phyloP scores from a whole-genome alignment of 2,113 vertebrate species.

The Microcebus lehilahytsara region DNA sequence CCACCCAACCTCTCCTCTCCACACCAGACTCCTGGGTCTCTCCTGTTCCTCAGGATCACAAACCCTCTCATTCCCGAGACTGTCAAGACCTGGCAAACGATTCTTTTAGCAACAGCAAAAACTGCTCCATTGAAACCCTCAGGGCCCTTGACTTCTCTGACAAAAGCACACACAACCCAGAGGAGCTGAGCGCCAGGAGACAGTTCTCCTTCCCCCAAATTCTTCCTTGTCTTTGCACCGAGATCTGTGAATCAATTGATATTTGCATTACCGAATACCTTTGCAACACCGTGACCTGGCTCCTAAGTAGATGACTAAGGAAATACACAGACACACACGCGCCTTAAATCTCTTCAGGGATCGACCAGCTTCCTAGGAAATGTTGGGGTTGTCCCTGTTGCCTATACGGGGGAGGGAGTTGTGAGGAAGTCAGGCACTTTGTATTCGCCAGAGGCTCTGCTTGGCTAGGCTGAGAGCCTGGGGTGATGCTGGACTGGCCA shows the following conservation, averaged over 20 bases:
- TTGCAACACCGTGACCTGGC: background rate
- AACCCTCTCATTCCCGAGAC: background rate
- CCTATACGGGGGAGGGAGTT: background rate
- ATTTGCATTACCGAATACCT: background rate
- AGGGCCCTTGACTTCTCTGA: background rate
- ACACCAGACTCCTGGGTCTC: background rate
- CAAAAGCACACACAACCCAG: background rate
- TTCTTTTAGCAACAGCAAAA: background rate
- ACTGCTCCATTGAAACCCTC: background rate
- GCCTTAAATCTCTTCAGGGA: background rate
- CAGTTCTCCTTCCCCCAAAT: background rate
- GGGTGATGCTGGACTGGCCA: rapidly evolving
- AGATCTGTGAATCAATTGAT: background rate
- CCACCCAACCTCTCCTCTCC: background rate
- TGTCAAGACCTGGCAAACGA: background rate
- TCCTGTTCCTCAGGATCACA: background rate
- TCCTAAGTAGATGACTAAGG: background rate
- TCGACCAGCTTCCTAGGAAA: background rate
- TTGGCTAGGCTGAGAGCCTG: rapidly evolving
- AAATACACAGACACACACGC: background rate
- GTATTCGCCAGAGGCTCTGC: background rate
- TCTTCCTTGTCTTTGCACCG: background rate
- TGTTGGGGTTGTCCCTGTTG: background rate
- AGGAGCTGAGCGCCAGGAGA: background rate
- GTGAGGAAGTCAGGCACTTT: background rate